Percentiles rank a stretch among this genome's conserved stretches.
phyloP scores from a whole-genome alignment of 2,113 vertebrate species.

The Pteropus alecto region DNA sequence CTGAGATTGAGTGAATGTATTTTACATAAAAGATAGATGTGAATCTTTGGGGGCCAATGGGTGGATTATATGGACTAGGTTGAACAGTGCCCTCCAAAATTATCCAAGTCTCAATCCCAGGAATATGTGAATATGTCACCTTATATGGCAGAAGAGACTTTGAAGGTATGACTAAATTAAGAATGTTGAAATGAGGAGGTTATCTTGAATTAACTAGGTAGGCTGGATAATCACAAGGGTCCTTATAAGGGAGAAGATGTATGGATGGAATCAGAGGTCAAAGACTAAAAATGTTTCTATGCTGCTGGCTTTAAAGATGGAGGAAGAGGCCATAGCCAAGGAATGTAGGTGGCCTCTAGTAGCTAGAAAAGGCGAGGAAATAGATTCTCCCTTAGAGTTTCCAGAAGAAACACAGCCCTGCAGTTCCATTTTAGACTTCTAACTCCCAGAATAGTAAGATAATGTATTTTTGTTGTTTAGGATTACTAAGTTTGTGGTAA shows the following conservation, averaged over 20 bases:
- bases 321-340: background rate
- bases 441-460: background rate
- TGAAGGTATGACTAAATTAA: background rate
- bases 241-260: background rate
- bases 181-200: background rate
- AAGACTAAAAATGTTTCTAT: background rate
- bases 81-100: background rate
- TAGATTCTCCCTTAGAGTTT: background rate
- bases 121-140: background rate
- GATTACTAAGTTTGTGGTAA: background rate
- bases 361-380: background rate
- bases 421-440: background rate
- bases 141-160: background rate
- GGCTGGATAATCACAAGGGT: background rate
- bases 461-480: background rate
- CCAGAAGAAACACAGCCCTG: background rate
- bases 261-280: background rate
- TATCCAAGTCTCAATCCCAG: background rate
- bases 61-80: background rate
- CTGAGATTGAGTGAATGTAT: background rate
- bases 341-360: background rate
- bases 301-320: background rate
- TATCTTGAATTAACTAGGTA: background rate
- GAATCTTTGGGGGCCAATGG: background rate
- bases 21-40: background rate